phyloP scores from a whole-genome alignment of 2,888 invertebrate species.

The Cremastinae sp. region DNA sequence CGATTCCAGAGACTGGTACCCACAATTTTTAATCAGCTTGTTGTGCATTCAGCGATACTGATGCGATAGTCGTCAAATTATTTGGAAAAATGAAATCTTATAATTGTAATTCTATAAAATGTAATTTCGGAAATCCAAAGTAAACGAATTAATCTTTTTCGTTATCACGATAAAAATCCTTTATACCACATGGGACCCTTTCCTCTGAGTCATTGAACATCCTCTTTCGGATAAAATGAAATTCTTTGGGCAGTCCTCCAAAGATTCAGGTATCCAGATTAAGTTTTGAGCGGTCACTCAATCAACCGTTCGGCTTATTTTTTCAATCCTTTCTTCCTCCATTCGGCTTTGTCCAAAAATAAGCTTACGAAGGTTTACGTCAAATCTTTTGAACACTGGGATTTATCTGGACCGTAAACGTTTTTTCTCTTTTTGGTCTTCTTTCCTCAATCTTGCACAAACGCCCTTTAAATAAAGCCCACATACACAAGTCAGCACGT shows the following conservation, averaged over 20 bases:
- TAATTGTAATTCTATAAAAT: too few species aligned
- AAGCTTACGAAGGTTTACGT: constrained; percentile 14
- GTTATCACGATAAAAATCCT: too few species aligned
- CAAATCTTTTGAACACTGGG: constrained; percentile 6
- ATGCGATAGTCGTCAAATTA: too few species aligned
- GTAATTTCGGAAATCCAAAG: too few species aligned
- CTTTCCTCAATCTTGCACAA: neutral
- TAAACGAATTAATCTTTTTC: neutral
- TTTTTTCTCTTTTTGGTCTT: neutral
- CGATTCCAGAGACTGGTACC: too few species aligned
- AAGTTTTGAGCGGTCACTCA: constrained; percentile 19
- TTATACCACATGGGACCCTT: too few species aligned
- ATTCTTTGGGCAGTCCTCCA: too few species aligned
- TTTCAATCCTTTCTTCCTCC: constrained; percentile 5
- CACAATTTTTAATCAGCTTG: too few species aligned
- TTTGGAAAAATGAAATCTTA: too few species aligned
- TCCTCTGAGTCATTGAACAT: too few species aligned
- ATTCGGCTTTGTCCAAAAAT: constrained; percentile 8
- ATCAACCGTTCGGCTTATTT: neutral
- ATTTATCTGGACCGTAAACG: neutral
- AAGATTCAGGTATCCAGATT: neutral
- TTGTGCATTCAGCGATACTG: too few species aligned
- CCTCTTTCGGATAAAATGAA: too few species aligned
- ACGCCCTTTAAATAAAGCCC: neutral
- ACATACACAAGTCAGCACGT: neutral